These are phyloP conservation scores for Lepidocyrtoides sp. DNA, from an alignment of 2,888 invertebrate genomes.

Conservation along the genomic window DNA sequence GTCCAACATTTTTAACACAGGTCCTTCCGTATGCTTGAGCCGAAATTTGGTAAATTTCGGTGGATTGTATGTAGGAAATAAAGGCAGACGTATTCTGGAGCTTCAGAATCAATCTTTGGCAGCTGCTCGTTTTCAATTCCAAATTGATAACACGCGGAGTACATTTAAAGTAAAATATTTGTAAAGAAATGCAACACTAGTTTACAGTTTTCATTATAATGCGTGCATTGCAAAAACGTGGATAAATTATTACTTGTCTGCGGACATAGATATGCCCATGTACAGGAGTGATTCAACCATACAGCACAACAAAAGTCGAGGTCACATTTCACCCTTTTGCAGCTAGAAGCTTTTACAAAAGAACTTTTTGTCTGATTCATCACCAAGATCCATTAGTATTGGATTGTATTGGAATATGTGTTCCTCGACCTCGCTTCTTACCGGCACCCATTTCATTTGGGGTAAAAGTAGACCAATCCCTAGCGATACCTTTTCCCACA, in stretches of 20 bases:
- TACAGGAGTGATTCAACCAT: constrained; percentile 72
- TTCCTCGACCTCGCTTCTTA: constrained; percentile 77
- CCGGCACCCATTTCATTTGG: constrained; percentile 74
- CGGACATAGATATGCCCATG: constrained; percentile 82
- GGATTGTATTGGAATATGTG: constrained; percentile 80
- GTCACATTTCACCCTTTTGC: constrained; percentile 78
- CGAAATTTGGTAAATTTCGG: constrained; percentile 81
- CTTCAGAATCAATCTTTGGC: constrained; percentile 80
- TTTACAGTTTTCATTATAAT: not conserved
- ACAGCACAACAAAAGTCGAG: constrained; percentile 62
- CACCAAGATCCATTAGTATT: constrained; percentile 81
- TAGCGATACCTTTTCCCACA: constrained; percentile 76
- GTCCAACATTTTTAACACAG: constrained; percentile 25
- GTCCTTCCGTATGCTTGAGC: constrained; percentile 82
- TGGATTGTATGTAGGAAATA: constrained; percentile 71
- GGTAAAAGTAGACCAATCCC: constrained; percentile 60
- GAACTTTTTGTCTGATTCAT: constrained; percentile 79
- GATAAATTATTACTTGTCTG: not conserved
- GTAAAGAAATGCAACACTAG: too few relatives aligned
- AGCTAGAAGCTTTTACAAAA: constrained; percentile 82
- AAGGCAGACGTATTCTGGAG: constrained; percentile 60
- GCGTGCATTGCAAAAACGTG: not conserved
- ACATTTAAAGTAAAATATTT: constrained; percentile 75
- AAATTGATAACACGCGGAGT: constrained; percentile 81
- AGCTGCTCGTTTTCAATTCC: constrained; percentile 82